A percentile compares a stretch with the other conserved stretches of the same genome.
Evolutionary conservation across 2,113 vertebrate species (phyloP).

Genomic region (Melospiza melodia): DNA sequence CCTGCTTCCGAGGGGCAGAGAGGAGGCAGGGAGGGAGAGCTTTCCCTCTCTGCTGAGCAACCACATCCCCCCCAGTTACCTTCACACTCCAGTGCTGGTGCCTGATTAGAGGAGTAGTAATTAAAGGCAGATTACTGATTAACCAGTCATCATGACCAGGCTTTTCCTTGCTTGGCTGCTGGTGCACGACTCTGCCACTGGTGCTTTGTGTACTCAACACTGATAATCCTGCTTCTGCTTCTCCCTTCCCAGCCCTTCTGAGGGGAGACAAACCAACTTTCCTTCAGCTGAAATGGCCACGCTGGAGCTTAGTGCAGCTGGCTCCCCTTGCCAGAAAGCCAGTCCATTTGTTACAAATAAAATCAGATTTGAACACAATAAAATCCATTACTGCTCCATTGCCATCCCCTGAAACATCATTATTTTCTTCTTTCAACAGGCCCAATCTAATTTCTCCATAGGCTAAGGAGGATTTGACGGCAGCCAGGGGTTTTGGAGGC

Average conservation of each 20-base stretch:
- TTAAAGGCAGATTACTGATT: constrained; percentile 26
- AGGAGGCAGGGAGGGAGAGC: neutral
- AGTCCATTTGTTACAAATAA: neutral
- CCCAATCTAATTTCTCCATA: neutral
- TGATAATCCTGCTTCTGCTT: neutral
- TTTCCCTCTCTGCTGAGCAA: neutral
- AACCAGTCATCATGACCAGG: neutral
- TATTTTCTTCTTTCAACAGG: neutral
- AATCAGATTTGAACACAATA: constrained; percentile 9
- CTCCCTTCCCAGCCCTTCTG: neutral
- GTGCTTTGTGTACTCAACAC: neutral
- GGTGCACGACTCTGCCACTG: neutral
- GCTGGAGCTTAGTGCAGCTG: neutral
- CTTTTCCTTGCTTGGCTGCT: neutral
- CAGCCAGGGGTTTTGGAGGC: neutral
- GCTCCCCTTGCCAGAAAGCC: neutral
- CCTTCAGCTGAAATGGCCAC: neutral
- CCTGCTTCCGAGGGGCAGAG: neutral
- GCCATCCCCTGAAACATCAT: neutral
- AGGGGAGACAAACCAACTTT: neutral
- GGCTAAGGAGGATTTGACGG: neutral
- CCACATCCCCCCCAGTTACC: neutral
- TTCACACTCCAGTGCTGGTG: neutral
- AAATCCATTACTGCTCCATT: neutral
- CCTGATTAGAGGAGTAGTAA: neutral